Evolutionary conservation across 2,888 invertebrate genomes (phyloP).

Genomic region (Sphinx pinastri): DNA sequence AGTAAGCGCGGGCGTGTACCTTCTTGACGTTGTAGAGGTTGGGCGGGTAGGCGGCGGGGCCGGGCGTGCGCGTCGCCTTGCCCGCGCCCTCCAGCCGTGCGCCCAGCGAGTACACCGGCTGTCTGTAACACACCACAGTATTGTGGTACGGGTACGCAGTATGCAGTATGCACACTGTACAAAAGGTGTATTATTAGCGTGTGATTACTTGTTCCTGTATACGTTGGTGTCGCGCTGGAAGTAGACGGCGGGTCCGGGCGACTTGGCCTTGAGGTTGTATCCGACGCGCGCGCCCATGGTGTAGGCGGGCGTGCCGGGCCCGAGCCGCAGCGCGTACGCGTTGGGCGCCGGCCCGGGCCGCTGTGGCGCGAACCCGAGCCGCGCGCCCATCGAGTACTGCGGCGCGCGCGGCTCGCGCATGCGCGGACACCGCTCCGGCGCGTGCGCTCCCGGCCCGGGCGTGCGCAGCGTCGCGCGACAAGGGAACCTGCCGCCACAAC

Average conservation of each 20-base stretch:
- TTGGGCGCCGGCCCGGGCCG: conserved; percentile 85
- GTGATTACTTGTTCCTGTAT: conserved; percentile 59
- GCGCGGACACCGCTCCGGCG: conserved; percentile 83
- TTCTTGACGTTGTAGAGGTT: conserved; percentile 72
- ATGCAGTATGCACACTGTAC: too few species aligned
- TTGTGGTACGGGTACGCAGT: too few species aligned
- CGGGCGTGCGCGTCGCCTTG: conserved; percentile 58
- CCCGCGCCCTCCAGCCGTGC: conserved; percentile 62
- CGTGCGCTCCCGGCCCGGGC: conserved; percentile 87
- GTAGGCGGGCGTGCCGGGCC: conserved; percentile 77
- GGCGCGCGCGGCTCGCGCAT: conserved; percentile 82
- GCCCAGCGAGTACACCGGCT: conserved; percentile 73
- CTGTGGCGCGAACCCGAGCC: conserved; percentile 72
- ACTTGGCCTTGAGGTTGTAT: conserved; percentile 55
- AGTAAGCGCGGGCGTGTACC: conserved; percentile 39
- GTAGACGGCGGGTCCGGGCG: conserved; percentile 83
- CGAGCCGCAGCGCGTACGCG: conserved; percentile 77
- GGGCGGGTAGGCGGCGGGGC: conserved; percentile 79
- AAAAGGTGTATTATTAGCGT: too few species aligned
- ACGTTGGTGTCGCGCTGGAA: conserved; percentile 70
- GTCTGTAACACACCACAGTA: conserved; percentile 38
- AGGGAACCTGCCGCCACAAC: conserved; percentile 50
- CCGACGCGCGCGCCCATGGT: conserved; percentile 72
- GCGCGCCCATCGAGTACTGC: conserved; percentile 81
- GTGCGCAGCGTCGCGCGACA: conserved; percentile 57